Percentiles rank a stretch among this genome's conserved stretches.
These are phyloP conservation scores for Piprites chloris DNA, from an alignment of 2,113 vertebrate genomes.

Conservation along the genomic window DNA sequence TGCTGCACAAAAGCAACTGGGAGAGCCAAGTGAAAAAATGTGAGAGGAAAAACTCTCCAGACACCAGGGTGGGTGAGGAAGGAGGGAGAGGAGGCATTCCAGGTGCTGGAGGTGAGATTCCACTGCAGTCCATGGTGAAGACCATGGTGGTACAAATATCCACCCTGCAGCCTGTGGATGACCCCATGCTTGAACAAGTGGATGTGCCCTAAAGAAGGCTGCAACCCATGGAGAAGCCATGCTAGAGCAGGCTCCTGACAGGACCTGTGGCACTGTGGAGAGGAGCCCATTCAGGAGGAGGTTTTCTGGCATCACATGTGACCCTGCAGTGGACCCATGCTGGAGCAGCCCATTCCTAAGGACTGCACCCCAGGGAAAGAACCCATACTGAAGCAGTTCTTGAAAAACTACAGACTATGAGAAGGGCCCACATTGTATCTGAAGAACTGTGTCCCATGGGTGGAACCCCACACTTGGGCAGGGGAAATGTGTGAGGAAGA, in stretches of 20 bases:
- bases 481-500: background rate
- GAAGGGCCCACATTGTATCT: background rate
- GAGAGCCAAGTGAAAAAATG: background rate
- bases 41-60: background rate
- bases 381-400: background rate
- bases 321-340: rapidly evolving
- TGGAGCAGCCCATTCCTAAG: background rate
- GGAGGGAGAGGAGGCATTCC: background rate
- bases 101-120: background rate
- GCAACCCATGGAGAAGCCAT: background rate
- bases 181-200: background rate
- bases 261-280: background rate
- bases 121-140: background rate
- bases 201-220: background rate
- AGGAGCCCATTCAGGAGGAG: background rate
- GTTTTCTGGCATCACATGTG: background rate
- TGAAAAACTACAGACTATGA: background rate
- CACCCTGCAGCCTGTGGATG: background rate
- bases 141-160: background rate
- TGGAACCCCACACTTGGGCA: background rate
- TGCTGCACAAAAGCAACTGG: background rate
- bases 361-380: background rate
- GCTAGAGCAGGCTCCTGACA: background rate
- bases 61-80: background rate
- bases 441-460: background rate